phyloP scores from a whole-genome alignment of 2,113 vertebrate genomes.

The Ptychochromis oligacanthus region DNA sequence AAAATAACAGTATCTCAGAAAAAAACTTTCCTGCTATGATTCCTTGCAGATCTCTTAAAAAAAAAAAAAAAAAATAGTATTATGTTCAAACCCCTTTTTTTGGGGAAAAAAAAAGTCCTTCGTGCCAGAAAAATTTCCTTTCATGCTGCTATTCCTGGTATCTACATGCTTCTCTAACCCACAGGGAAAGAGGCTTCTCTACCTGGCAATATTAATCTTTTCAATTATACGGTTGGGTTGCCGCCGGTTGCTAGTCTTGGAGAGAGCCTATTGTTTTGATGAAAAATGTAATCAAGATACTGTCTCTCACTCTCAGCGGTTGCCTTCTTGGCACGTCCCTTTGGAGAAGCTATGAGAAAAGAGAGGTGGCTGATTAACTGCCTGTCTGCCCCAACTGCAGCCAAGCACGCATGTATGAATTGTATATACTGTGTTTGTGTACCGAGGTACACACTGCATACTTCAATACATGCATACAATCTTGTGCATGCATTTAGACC shows the following conservation, averaged over 20 bases:
- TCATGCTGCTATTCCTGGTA: slow-evolving; percentile 16
- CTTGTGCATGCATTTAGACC: neutral
- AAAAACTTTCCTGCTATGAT: neutral
- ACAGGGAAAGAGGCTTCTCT: slow-evolving; percentile 31
- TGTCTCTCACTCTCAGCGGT: slow-evolving; percentile 44
- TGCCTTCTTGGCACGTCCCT: slow-evolving; percentile 27
- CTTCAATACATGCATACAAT: neutral
- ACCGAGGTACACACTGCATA: neutral
- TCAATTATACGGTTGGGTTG: slow-evolving; percentile 58
- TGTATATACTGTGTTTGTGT: neutral
- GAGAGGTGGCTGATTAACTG: slow-evolving; percentile 40
- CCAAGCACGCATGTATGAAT: neutral
- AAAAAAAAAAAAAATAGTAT: neutral
- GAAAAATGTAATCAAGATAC: slow-evolving; percentile 69
- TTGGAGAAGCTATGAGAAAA: slow-evolving; percentile 24
- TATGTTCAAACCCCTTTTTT: neutral
- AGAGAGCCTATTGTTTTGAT: slow-evolving; percentile 63
- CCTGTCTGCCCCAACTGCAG: neutral
- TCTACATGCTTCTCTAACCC: slow-evolving; percentile 31
- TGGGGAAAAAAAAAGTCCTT: slow-evolving; percentile 22
- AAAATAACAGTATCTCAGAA: neutral
- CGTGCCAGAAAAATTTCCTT: slow-evolving; percentile 29
- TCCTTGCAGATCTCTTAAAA: neutral
- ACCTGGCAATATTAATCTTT: slow-evolving; percentile 63
- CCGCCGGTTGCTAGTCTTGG: slow-evolving; percentile 38